Conservation (phyloP, 1,140 invertebrate genomes). For the Apis florea region DNA sequence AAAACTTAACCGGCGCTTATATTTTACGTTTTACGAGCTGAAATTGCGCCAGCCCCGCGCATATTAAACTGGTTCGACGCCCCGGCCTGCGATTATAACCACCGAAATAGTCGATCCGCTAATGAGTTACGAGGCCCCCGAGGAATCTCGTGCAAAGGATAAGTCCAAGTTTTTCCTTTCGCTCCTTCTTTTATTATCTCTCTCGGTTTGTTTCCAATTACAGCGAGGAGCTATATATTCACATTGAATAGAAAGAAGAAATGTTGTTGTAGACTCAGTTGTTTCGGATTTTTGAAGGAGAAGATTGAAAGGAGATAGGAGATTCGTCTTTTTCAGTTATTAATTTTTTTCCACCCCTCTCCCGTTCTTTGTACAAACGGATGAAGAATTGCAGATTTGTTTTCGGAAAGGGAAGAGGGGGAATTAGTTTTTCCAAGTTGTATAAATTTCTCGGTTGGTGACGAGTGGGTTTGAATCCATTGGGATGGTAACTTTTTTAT, state of each 20-base stretch:
- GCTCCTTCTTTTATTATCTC: not conserved
- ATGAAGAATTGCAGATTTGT: too few relatives aligned
- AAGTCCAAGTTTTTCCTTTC: too few relatives aligned
- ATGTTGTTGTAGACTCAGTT: not conserved
- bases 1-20: constrained; percentile 49
- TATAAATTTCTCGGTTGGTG: too few relatives aligned
- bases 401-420: too few relatives aligned
- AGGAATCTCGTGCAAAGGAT: constrained; percentile 15
- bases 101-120: constrained; percentile 34
- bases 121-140: constrained; percentile 40
- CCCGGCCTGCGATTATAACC: constrained; percentile 23
- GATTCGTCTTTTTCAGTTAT: too few relatives aligned
- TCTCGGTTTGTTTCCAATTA: not conserved
- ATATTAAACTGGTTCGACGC: constrained; percentile 43
- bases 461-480: too few relatives aligned
- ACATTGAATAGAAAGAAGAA: not conserved
- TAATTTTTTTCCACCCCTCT: too few relatives aligned
- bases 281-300: too few relatives aligned
- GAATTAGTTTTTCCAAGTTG: too few relatives aligned
- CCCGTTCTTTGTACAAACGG: too few relatives aligned
- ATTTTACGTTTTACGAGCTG: constrained; percentile 51
- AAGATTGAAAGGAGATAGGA: too few relatives aligned
- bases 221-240: not conserved
- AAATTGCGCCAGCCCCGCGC: constrained; percentile 43
- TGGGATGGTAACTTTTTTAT: too few relatives aligned